Evolutionary conservation across 2,888 invertebrate genomes (phyloP), one percentile per base, ranked within the genome.

Genomic region (Latheticus oryzae): DNA sequence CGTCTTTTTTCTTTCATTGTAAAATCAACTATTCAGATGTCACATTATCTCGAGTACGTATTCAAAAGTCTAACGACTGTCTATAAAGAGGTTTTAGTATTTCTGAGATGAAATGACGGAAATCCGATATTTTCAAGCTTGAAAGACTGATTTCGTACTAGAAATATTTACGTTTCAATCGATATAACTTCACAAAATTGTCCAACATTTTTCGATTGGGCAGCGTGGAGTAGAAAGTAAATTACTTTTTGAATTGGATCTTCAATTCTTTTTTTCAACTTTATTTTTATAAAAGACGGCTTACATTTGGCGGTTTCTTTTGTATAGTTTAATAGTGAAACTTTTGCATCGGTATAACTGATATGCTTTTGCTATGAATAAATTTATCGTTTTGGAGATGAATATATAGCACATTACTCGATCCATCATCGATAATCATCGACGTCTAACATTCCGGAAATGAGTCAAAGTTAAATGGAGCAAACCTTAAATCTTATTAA

Each of bases 401-500:
- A n/a, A n/a, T n/a, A n/a, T n/a, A n/a, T n/a, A n/a, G n/a, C n/a
- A n/a, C 33, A 43, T 45, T 13, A 5, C 23, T 11, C 12, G 38
- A 56, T 61, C 52, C 42, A 62, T 61, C 62, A 64, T 64, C 60
- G 64, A 63, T 61, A 62, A 64, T 61, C 62, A 40, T 32, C 48
- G 40, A 56, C 52, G 56, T 51, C 26, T 32, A 17, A 15, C 38
- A 38, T 33, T 43, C 58, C 64, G 68, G 68, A 68, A 68, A 70
- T 68, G 62, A 69, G 61, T 61, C 40, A 60, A 65, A 61, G 65
- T 64, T 66, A 65, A 63, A 61, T 47, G 33, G 63, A 62, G 67
- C 63, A 57, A 60, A 51, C 62, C 63, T 60, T 69, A 68, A 70
- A 68, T 69, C 68, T 68, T 69, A 68, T 64, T 70, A 69, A 65